These are phyloP conservation scores for Megalurothrips usitatus DNA, from an alignment of 2,888 invertebrate genomes.

Conservation along the genomic window DNA sequence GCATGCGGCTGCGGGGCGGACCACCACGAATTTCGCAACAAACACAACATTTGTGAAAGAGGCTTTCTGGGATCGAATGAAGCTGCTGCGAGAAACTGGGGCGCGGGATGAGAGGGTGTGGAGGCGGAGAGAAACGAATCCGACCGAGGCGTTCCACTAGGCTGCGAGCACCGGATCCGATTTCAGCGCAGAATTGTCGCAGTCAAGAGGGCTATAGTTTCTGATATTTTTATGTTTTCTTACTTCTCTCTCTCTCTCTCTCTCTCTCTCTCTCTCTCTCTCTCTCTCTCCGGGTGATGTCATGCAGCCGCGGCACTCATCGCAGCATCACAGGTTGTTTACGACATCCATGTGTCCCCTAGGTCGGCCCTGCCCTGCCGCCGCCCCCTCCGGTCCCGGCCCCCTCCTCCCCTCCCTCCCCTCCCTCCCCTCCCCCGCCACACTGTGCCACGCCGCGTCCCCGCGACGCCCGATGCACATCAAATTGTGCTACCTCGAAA, in stretches of 20 bases:
- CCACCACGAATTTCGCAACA: constrained; percentile 12
- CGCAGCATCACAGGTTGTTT: constrained; percentile 8
- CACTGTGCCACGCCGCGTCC: background rate
- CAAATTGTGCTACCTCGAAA: no score
- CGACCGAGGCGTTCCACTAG: no score
- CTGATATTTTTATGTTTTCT: no score
- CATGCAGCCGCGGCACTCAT: background rate
- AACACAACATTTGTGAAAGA: background rate
- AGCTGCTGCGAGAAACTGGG: no score
- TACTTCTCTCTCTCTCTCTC: background rate
- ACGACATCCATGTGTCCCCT: constrained; percentile 4
- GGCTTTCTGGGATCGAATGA: no score
- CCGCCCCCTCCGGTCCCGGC: background rate
- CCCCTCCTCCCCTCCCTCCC: background rate
- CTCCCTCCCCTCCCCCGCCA: background rate
- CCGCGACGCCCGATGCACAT: no score
- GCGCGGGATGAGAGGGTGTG: no score
- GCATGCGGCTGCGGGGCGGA: background rate
- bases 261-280: background rate
- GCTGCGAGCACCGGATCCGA: no score
- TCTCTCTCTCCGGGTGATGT: background rate
- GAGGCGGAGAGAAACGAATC: no score
- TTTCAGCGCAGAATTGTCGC: no score
- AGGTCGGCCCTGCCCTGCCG: background rate
- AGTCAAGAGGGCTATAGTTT: no score